Evolutionary conservation across 2,797 vertebrate species (phyloP), one percentile per base, ranked within the genome.

Genomic region (Falco berigora): DNA sequence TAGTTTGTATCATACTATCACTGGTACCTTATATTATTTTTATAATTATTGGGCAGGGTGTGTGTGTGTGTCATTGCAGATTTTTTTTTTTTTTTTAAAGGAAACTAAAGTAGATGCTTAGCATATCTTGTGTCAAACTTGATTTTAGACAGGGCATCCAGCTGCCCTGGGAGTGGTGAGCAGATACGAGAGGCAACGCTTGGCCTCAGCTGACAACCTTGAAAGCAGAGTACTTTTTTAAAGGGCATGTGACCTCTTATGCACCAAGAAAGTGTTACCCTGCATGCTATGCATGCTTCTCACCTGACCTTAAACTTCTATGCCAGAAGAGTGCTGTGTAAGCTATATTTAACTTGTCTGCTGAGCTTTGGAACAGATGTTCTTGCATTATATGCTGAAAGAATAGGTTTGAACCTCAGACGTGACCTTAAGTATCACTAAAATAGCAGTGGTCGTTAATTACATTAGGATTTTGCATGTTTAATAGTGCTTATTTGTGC

Each of bases 281-380:
- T 77, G 53, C 68, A 5, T 6, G 21, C 80, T 74, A 34, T 5
- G 10, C 28, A 4, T 62, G 3, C 53, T 40, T 71, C 97, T 97
- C 96, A 97, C 96, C 97, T 97, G 97, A 97, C 94, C 92, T 90
- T 84, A 91, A 95, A 68, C 71, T 91, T 5, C 79, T 90, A 5
- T 95, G 92, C 97, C 97, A 96, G 90, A 38, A 90, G 79, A 72
- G 75, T 30, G 47, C 92, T 69, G 68, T 9, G 68, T 40, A 73
- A 55, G 67, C 86, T 97, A 97, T 94, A 95, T 97, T 96, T 97
- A 96, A 94, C 91, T 66, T 19, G 58, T 32, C 86, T 72, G 78
- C 96, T 95, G 93, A 96, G 88, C 87, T 66, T 78, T 2, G 22
- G 80, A 96, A 24, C 92, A 95, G 88, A 90, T 94, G 94, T 80